Evolutionary conservation across 2,888 invertebrate genomes (phyloP), one percentile per base, ranked within the genome.

Genomic region (Onchidella celtica): DNA sequence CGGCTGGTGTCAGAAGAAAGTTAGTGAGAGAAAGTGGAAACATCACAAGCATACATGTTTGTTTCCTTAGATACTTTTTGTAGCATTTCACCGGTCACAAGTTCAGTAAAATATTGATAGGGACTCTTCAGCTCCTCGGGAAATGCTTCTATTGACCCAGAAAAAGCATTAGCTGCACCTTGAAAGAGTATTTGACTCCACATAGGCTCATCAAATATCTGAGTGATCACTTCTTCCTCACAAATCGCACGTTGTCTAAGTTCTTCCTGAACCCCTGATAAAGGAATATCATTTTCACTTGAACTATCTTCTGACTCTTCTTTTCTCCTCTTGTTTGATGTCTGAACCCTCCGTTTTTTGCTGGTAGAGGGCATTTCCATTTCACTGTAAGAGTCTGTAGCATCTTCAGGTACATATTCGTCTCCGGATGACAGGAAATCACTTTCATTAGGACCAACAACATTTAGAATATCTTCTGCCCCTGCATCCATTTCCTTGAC

Each of bases 21-120:
- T n/a, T n/a, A n/a, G n/a, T n/a, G n/a, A n/a, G n/a, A n/a, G n/a
- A n/a, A n/a, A n/a, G n/a, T n/a, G n/a, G n/a, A n/a, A n/a, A n/a
- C n/a, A n/a, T n/a, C n/a, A n/a, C n/a, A n/a, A n/a, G n/a, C 47
- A 32, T 78, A 69, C 9, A 57, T 78, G 61, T 69, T 59, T 24
- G 61, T 78, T 24, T 69, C 17, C 27, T 17, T 55, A 6, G n/a
- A 59, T 2, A 59, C 27, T n/a, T 78, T 59, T n/a, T 69, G 38
- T 11, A 69, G 21, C 78, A 69, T 69, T 36, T 68, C 61, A 1
- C 59, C 78, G 11, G 78, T 61, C 14, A 78, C 27, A 2, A 78
- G 38, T 34, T 68, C 61, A 24, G 17, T 69, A 32, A 69, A 78
- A 40, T 36, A 78, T 24, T 59, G 61, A 11, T 34, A 59, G 4